These are phyloP conservation scores for Podargus strigoides DNA, from an alignment of 2,797 vertebrate genomes.

Conservation along the genomic window DNA sequence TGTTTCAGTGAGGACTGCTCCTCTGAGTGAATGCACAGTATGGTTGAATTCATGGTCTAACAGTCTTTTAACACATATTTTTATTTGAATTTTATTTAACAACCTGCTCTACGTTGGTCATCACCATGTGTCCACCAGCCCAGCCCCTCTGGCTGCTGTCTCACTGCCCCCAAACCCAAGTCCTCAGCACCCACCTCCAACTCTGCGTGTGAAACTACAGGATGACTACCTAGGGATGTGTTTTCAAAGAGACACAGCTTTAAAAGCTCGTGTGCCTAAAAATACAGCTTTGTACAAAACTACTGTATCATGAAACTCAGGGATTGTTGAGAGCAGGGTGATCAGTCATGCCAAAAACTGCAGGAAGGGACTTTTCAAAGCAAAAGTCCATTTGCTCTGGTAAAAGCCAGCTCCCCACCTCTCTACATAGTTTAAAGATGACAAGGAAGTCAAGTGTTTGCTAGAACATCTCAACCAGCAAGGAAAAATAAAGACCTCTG, in stretches of 20 bases:
- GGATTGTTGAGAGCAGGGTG: neutral
- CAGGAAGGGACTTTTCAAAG: constrained; percentile 8
- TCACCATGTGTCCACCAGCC: rapidly evolving
- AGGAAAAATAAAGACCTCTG: neutral
- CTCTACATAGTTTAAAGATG: constrained; percentile 7
- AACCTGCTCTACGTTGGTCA: neutral
- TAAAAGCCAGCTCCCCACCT: constrained; percentile 15
- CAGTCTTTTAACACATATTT: neutral
- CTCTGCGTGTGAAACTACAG: neutral
- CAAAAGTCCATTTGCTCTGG: neutral
- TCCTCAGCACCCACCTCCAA: neutral
- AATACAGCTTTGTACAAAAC: neutral
- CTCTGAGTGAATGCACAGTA: neutral
- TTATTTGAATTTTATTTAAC: neutral
- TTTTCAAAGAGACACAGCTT: neutral
- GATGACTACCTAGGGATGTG: neutral
- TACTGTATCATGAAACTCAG: neutral
- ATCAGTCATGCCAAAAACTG: neutral
- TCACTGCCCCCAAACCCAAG: neutral
- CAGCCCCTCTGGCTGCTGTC: neutral
- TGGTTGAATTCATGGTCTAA: neutral
- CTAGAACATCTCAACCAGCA: neutral
- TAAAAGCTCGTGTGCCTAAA: neutral
- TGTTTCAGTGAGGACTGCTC: neutral
- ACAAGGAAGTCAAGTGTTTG: neutral